These are phyloP conservation scores for Rhaphigaster nebulosa DNA, from an alignment of 2,888 invertebrate genomes.

Conservation along the genomic window DNA sequence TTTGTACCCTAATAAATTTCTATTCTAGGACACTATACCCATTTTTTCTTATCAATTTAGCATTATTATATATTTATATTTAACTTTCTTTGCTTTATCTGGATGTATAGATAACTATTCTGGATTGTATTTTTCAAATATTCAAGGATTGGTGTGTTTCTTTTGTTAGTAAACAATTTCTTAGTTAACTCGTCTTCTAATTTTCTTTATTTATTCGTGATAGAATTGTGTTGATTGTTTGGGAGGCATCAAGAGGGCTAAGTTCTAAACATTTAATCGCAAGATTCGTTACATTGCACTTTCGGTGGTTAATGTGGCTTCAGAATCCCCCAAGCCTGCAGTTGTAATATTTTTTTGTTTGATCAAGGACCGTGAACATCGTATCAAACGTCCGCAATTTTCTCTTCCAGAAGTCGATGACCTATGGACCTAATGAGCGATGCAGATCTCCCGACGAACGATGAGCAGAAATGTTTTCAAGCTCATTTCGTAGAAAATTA, in stretches of 20 bases:
- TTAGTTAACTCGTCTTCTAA: no score
- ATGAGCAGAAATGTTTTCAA: slow-evolving; percentile 10
- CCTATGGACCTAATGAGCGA: not conserved
- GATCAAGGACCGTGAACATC: slow-evolving; percentile 7
- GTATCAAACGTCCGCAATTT: not conserved
- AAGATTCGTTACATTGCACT: not conserved
- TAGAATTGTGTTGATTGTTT: not conserved
- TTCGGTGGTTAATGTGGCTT: not conserved
- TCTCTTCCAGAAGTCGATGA: not conserved
- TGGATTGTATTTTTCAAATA: no score
- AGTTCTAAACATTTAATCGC: not conserved
- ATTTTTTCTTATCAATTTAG: no score
- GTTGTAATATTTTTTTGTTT: not conserved
- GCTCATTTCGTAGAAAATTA: not conserved
- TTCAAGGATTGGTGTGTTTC: no score
- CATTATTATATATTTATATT: no score
- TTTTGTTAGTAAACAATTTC: no score
- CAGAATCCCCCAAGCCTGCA: not conserved
- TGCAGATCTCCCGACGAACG: not conserved
- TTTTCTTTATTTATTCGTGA: not conserved
- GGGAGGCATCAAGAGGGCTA: not conserved
- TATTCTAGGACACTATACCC: no score
- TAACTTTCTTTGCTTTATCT: no score
- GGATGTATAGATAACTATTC: no score
- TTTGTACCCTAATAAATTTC: no score